Base-by-base conservation (phyloP, 2,113 vertebrate species). In the Clarias gariepinus region DNA sequence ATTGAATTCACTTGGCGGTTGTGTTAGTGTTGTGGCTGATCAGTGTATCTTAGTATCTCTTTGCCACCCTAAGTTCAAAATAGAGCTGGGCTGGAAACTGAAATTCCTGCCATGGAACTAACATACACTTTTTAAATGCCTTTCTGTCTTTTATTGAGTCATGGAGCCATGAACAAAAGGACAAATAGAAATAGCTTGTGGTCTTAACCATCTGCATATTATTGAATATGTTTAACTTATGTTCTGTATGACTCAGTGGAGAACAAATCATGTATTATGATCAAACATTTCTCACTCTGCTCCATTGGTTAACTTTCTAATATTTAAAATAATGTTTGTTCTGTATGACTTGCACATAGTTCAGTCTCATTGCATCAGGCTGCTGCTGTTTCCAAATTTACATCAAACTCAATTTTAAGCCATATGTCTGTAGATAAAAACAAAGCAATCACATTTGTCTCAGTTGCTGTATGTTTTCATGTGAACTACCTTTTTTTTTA, bases 401-500 rank as follows among this genome's bases (percentile, higher is more conserved):
- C 33, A 41, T 73, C 1, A 41, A 41, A 73, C 69, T 23, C 33
- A 21, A 41, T 7, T 11, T 73, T 41, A 23, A 36, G 30, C 30
- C 68, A 71, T 19, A 18, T 71, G 30, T 71, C 68, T 71, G 60
- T 73, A 18, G 13, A 33, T 61, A 74, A 41, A 36, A 73, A 30
- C 15, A 77, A 52, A 28, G 1, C 36, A 66, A 33, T 53, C 60
- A 53, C 30, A 4, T 69, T 74, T 36, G 47, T n/a, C n/a, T 25
- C 19, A 33, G 18, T 66, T 85, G n/a, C 68, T 74, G 55, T 30
- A 74, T 63, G 33, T 60, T 71, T 86, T 66, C 33, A 30, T 81
- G 23, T 73, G 36, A 61, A 60, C 81, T 60, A 21, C 41, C 41
- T 68, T 86, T 86, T 57, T 78, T 71, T 58, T 28, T 81, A 81